phyloP scores from a whole-genome alignment of 2,888 invertebrate genomes.

The Athalia circularis region DNA sequence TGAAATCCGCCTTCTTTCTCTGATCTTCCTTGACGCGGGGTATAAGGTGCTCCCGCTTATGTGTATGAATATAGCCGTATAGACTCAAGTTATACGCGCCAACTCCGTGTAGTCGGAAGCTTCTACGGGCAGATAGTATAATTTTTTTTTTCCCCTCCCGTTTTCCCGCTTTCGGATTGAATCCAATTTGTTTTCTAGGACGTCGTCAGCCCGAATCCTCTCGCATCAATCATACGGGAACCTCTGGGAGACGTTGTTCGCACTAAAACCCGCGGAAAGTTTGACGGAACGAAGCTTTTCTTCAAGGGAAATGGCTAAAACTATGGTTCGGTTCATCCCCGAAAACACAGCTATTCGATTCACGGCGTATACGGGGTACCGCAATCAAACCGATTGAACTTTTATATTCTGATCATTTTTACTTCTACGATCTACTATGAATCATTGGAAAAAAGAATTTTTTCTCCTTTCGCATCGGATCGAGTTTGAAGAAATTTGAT shows the following conservation, averaged over 20 bases:
- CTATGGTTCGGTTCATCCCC: not conserved
- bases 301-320: not conserved
- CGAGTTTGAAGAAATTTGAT: no score
- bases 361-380: no score
- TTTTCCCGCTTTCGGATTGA: slow-evolving; percentile 19
- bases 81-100: slow-evolving; percentile 8
- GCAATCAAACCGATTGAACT: no score
- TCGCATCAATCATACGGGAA: slow-evolving; percentile 22
- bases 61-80: not conserved
- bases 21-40: slow-evolving; percentile 32
- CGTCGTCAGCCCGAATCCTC: slow-evolving; percentile 22
- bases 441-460: no score
- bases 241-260: not conserved
- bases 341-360: no score
- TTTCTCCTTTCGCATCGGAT: no score
- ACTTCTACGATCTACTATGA: no score
- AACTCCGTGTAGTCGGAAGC: slow-evolving; percentile 31
- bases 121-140: slow-evolving; percentile 49
- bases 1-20: slow-evolving; percentile 22
- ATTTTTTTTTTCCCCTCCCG: slow-evolving; percentile 45
- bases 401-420: no score
- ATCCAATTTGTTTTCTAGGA: slow-evolving; percentile 33
- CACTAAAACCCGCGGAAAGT: not conserved
- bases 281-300: not conserved
- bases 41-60: not conserved